phyloP scores from a whole-genome alignment of 2,888 invertebrate genomes.

The Phaonia tiefii region DNA sequence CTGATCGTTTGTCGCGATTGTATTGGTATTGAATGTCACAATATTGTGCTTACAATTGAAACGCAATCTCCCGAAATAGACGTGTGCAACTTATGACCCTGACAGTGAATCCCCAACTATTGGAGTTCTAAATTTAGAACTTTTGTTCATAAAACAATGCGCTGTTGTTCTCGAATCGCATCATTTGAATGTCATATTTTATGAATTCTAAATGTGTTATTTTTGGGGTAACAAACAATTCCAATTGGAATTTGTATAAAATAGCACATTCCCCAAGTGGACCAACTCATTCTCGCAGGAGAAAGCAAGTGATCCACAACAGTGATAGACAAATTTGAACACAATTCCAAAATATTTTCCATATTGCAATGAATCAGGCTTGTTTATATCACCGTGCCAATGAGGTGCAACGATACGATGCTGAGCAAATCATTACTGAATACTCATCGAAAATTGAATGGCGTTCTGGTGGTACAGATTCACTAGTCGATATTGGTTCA shows the following conservation, averaged over 20 bases:
- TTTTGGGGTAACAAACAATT: background rate
- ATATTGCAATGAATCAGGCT: constrained; percentile 85
- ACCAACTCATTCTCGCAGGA: background rate
- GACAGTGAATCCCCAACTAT: background rate
- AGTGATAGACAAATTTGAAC: background rate
- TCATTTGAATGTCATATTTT: too few relatives aligned
- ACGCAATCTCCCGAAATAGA: too few relatives aligned
- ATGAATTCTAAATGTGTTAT: too few relatives aligned
- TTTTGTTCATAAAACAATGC: too few relatives aligned
- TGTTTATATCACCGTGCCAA: constrained; percentile 86
- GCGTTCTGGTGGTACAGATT: constrained; percentile 81
- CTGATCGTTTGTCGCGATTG: too few relatives aligned
- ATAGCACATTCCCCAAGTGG: background rate
- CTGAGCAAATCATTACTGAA: constrained; percentile 85
- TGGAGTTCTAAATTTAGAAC: background rate
- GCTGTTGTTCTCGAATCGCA: too few relatives aligned
- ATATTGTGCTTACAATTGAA: too few relatives aligned
- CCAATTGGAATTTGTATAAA: constrained; percentile 41
- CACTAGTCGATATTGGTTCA: constrained; percentile 87
- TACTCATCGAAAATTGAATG: constrained; percentile 83
- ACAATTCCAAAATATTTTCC: too few relatives aligned
- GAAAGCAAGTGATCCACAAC: background rate
- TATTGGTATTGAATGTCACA: too few relatives aligned
- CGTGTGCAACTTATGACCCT: background rate
- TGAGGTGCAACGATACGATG: constrained; percentile 86